Evolutionary conservation across 1,140 invertebrate species (phyloP), one percentile per base, ranked within the genome.

Genomic region (Grapholita molesta): DNA sequence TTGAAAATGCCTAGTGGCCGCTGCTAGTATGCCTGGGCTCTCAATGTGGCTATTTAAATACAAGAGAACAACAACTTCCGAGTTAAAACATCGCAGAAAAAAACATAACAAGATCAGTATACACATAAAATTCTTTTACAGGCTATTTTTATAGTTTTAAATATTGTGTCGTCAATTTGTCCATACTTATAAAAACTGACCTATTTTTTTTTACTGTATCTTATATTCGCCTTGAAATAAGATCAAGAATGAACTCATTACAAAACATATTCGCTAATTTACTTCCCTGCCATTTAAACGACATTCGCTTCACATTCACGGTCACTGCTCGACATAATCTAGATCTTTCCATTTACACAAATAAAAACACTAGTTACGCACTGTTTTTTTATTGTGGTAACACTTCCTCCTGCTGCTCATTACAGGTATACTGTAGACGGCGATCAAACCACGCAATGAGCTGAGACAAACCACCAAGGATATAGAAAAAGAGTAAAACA

Each of bases 401-500:
- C 64, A 33, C 32, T 72, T 70, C 67, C 79, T 84, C 71, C 70
- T 78, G 78, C 70, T 71, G 57, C 75, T 80, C 77, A 86, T 86
- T 86, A 86, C 65, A n/a, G 55, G 55, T 61, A n/a, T 8, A 61
- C 25, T 81, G 80, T 80, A 77, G 72, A 71, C 55, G 68, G 28
- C 67, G 64, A 85, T 86, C 84, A 85, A 81, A 68, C 70, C 64
- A 66, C 55, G 70, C 83, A 82, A 65, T 80, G 76, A 74, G 53
- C 80, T 81, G 84, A 70, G 66, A 80, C 79, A 42, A 72, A 85
- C 81, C 74, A 69, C 77, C 84, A 88, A 88, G 86, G 86, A 83
- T 83, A 82, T 76, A 75, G 71, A 88, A 88, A 86, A 88, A 86
- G 71, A 55, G n/a, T n/a, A n/a, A n/a, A n/a, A n/a, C n/a, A n/a